Percentiles rank a stretch among this genome's conserved stretches.
These are phyloP conservation scores for Pocillopora grandis DNA, from an alignment of 92 coral and sea anemone species.

Conservation along the genomic window DNA sequence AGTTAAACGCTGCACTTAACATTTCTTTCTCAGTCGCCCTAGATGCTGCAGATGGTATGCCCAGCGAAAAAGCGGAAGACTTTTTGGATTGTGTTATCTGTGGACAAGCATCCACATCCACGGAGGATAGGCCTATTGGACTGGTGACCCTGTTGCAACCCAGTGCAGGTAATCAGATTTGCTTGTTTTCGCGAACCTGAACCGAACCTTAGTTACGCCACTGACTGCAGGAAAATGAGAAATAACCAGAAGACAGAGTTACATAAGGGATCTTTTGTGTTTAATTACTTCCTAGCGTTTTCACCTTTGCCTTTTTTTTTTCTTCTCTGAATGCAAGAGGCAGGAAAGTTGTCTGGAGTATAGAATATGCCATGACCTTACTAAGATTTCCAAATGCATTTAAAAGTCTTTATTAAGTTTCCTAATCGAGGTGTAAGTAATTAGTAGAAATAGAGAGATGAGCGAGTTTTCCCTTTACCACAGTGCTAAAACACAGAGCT, in stretches of 20 bases:
- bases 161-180: constrained; percentile 69
- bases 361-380: too few species aligned
- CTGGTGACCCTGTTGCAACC: constrained; percentile 86
- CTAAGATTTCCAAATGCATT: too few species aligned
- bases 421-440: neutral
- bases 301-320: too few species aligned
- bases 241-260: neutral
- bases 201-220: too few species aligned
- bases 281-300: too few species aligned
- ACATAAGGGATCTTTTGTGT: neutral
- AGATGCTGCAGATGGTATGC: constrained; percentile 58
- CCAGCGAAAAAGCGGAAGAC: constrained; percentile 32
- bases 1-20: neutral
- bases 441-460: neutral
- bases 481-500: constrained; percentile 76
- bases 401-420: too few species aligned
- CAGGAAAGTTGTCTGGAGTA: too few species aligned
- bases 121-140: constrained; percentile 89
- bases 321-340: too few species aligned
- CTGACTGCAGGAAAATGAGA: neutral
- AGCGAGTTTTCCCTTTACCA: neutral
- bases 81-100: constrained; percentile 95
- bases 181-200: too few species aligned
- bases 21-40: constrained; percentile 39
- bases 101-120: constrained; percentile 86